Percentiles rank a stretch among this genome's conserved stretches.
Evolutionary conservation across 2,113 vertebrate genomes (phyloP).

Genomic region (Lepidothrix coronata): DNA sequence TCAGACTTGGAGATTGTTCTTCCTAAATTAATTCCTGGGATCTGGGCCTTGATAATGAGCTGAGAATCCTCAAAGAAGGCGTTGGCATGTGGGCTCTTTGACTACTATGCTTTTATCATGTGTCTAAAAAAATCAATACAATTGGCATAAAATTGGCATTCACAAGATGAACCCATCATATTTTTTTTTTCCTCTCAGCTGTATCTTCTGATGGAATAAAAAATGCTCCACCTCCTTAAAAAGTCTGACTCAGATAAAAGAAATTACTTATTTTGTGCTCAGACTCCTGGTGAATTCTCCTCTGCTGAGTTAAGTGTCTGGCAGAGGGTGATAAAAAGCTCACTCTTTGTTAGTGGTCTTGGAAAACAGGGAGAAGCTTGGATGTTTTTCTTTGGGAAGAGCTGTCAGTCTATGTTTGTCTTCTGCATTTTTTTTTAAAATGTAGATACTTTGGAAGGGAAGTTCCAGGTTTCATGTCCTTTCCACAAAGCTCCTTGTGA

Average conservation of each 20-base stretch:
- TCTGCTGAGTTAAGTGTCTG: neutral
- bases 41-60: neutral
- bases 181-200: neutral
- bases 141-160: neutral
- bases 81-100: neutral
- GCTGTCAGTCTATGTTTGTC: neutral
- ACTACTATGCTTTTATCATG: neutral
- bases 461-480: neutral
- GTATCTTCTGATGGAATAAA: neutral
- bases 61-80: neutral
- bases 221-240: neutral
- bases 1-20: neutral
- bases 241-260: neutral
- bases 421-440: neutral
- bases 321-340: neutral
- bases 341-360: neutral
- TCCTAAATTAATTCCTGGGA: neutral
- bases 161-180: neutral
- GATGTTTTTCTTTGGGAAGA: neutral
- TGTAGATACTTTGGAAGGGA: neutral
- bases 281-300: neutral
- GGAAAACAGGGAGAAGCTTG: neutral
- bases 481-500: neutral
- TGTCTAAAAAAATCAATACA: neutral
- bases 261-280: neutral